phyloP scores from a whole-genome alignment of 1,140 invertebrate species.

The Metaphire vulgaris region DNA sequence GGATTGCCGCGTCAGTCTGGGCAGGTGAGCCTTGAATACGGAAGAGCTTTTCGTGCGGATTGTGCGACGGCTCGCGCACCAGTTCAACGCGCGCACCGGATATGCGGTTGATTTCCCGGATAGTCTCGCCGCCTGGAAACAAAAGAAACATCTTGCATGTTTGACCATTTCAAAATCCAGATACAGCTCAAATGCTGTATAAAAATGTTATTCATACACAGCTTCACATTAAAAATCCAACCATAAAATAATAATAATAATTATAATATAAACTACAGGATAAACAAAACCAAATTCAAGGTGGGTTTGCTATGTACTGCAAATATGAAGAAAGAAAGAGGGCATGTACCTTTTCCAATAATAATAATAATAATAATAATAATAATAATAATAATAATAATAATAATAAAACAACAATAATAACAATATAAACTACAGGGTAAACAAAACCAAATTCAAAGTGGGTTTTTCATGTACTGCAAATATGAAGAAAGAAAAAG shows the following conservation, averaged over 20 bases:
- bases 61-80: constrained; percentile 44
- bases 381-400: too few relatives aligned
- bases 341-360: too few relatives aligned
- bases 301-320: not conserved
- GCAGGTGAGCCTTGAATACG: constrained; percentile 72
- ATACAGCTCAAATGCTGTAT: not conserved
- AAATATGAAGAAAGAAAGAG: too few relatives aligned
- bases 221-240: not conserved
- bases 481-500: too few relatives aligned
- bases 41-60: constrained; percentile 51
- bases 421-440: not conserved
- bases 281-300: not conserved
- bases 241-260: not conserved
- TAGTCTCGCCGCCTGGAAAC: constrained; percentile 74
- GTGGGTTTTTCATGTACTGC: not conserved
- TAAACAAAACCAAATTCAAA: not conserved
- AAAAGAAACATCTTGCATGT: not conserved
- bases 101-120: constrained; percentile 85
- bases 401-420: not conserved
- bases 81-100: constrained; percentile 80
- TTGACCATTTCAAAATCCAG: not conserved
- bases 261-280: not conserved
- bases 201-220: not conserved
- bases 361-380: too few relatives aligned
- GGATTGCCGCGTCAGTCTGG: constrained; percentile 85